Base-by-base conservation (phyloP, 2,888 invertebrate genomes). In the Epistrophe grossulariae region DNA sequence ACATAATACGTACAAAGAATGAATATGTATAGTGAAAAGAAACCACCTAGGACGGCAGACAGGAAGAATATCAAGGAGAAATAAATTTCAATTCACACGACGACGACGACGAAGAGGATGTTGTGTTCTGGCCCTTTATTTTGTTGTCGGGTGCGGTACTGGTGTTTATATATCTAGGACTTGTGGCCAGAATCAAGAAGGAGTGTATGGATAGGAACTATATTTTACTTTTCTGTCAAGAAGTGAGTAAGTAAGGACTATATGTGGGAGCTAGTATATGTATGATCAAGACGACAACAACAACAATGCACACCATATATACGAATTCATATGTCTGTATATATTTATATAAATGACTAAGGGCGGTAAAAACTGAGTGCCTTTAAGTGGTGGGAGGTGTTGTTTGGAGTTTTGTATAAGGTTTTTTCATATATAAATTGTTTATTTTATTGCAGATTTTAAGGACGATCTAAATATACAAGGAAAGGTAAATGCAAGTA, bases 51-150 rank as follows among this genome's bases (percentile, higher is more conserved):
- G 68, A 79, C 77, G 85, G 71, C 70, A 81, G 62, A 66, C 78
- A 68, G 68, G 68, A 48, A 74, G 78, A 78, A 70, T 84, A 84
- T 84, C 84, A 81, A 84, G 66, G 40, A 72, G 70, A 74, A 78
- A 85, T 85, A 85, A 85, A 85, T 85, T 82, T 82, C 82, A 82
- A 85, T 85, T 85, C 85, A 85, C 85, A 85, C 82, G 81, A 59
- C 35, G n/a, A 35, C 31, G 55, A 52, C 45, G 7, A 45, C 50
- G 40, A 62, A 38, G 38, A 45, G 19, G 59, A n/a, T 62, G 35
- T 66, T 59, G 48, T 40, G 38, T 77, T 73, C 24, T 76, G 59
- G 68, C 62, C 59, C 24, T 28, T 43, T 66, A 68, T 68, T 68
- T 68, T 68, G 31, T 19, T 64, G 24, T 64, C 45, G 38, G 48